Base-by-base conservation (phyloP, 2,888 invertebrate genomes). In the Mactromeris polynyma region DNA sequence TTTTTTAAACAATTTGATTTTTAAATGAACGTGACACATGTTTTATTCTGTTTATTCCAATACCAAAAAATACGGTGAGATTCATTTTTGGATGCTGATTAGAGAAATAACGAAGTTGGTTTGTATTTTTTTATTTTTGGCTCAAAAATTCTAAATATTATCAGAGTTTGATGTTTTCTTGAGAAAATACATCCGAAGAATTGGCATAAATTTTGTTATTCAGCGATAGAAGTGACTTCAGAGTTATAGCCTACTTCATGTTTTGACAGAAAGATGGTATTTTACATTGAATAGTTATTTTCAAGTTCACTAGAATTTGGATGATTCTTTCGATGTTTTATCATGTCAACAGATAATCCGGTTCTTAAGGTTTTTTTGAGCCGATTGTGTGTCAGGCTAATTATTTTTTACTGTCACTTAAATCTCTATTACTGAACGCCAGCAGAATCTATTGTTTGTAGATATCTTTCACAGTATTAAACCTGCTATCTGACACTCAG, bases 111-210 rank as follows among this genome's bases (percentile, higher is more conserved):
- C 58, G 26, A 2, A 26, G 58, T 64, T 64, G 58, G 26, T 26
- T 51, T 9, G 26, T 64, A 26, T 64, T 26, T 64, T 64, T 26
- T n/a, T 64, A n/a, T 54, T 64, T 64, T 64, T 64, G n/a, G 58
- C 26, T 4, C 11, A 26, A 64, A 64, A 64, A 64, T 64, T 64
- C 58, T 64, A 64, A 64, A 64, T 64, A 26, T 64, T 64, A 26
- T 64, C 58, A n/a, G 58, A 9, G n/a, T 46, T 64, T 64, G 58
- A 64, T 64, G 58, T 64, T 64, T 64, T 64, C 58, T 64, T 64
- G 58, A 64, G 58, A 64, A 64, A 64, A n/a, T 26, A n/a, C 58
- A 9, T n/a, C n/a, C 26, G 21, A 64, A 64, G 58, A 64, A 64
- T 64, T 64, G 58, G 58, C 58, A 64, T 73, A 33, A 73, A 73